Evolutionary conservation across 2,797 vertebrate species (phyloP).

Genomic region (Pantherophis alleghaniensis): DNA sequence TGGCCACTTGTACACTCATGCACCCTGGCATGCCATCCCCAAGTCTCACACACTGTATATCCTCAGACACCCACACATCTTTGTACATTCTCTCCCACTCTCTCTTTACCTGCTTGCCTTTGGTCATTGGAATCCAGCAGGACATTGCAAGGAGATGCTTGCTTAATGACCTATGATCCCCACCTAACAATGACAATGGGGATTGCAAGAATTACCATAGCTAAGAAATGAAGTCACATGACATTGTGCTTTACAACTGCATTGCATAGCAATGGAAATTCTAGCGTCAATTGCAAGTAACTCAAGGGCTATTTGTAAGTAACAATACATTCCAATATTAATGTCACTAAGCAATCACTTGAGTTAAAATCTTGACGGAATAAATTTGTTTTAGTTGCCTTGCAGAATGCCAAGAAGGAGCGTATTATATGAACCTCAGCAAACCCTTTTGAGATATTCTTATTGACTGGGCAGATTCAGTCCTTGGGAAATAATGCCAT

Average conservation of each 20-base stretch:
- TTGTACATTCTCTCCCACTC: not conserved
- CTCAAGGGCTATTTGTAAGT: no score
- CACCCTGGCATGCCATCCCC: not conserved
- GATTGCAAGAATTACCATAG: not conserved
- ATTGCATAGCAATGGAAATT: no score
- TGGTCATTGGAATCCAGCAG: not conserved
- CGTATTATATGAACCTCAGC: no score
- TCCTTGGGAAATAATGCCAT: no score
- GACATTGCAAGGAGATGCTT: not conserved
- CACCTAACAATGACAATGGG: not conserved
- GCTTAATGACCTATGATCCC: not conserved
- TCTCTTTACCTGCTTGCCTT: not conserved
- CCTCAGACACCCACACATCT: not conserved
- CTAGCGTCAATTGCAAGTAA: no score
- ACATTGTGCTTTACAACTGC: not conserved
- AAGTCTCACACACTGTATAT: not conserved
- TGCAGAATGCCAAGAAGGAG: no score
- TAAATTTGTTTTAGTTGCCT: no score
- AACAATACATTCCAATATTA: no score
- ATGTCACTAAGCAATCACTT: no score
- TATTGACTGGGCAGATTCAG: no score
- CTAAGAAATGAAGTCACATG: not conserved
- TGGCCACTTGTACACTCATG: not conserved
- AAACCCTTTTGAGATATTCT: no score
- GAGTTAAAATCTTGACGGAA: no score